Conservation (phyloP, 2,113 vertebrate genomes). For the Pseudorasbora parva region DNA sequence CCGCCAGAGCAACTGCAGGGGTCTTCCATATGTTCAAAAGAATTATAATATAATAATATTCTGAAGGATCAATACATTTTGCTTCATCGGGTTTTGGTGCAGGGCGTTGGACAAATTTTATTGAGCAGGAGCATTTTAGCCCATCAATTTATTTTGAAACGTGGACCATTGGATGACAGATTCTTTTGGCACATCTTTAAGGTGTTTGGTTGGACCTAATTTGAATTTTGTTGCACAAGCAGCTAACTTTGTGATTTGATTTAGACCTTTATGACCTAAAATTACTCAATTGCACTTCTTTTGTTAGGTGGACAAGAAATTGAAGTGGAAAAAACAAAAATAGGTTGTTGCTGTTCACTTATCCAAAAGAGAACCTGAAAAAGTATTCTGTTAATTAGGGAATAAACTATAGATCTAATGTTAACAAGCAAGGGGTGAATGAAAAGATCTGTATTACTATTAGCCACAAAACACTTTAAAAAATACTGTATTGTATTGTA, state of each 20-base stretch:
- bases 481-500: background rate
- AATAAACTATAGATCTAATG: slow-evolving; percentile 16
- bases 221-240: slow-evolving; percentile 43
- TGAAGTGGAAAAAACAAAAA: slow-evolving; percentile 12
- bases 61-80: slow-evolving; percentile 34
- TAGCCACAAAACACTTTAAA: slow-evolving; percentile 16
- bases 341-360: slow-evolving; percentile 35
- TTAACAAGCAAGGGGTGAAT: slow-evolving; percentile 12
- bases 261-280: slow-evolving; percentile 50
- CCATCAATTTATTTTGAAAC: slow-evolving; percentile 39
- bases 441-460: slow-evolving; percentile 18
- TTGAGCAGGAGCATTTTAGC: slow-evolving; percentile 52
- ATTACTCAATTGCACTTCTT: slow-evolving; percentile 25
- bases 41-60: slow-evolving; percentile 23
- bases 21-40: background rate
- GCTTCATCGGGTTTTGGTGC: slow-evolving; percentile 17
- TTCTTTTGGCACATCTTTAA: background rate
- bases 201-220: background rate
- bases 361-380: slow-evolving; percentile 20
- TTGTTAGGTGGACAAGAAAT: background rate
- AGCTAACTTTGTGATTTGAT: slow-evolving; percentile 23
- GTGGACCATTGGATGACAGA: slow-evolving; percentile 55
- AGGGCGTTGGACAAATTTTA: slow-evolving; percentile 53
- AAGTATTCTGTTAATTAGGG: background rate
- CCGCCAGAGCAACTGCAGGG: background rate